Evolutionary conservation across 2,113 vertebrate species (phyloP).

Genomic region (Myotis brandtii): DNA sequence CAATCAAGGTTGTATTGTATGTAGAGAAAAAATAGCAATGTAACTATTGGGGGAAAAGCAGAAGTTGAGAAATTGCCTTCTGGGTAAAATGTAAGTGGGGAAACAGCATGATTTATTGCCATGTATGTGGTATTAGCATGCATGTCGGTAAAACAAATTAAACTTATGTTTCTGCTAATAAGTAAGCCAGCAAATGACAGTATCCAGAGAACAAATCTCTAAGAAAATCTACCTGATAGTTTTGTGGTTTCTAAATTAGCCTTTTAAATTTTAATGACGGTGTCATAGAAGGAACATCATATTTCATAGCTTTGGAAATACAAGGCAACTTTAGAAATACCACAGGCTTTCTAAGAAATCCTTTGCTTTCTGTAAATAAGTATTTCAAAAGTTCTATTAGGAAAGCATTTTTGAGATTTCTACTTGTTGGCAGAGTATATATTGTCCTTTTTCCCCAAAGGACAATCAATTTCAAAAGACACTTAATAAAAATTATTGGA

Average conservation of each 20-base stretch:
- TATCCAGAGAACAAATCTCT: constrained; percentile 49
- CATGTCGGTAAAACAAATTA: constrained; percentile 65
- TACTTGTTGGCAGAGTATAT: neutral
- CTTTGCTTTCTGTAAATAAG: constrained; percentile 54
- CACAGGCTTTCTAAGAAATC: constrained; percentile 68
- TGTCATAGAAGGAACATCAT: constrained; percentile 60
- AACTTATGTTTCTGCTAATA: constrained; percentile 65
- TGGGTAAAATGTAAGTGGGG: constrained; percentile 53
- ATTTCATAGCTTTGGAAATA: constrained; percentile 69
- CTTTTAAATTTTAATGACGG: constrained; percentile 62
- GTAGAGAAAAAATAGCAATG: neutral
- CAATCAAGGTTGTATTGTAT: neutral
- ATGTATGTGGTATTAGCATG: constrained; percentile 49
- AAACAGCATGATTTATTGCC: constrained; percentile 63
- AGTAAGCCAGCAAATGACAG: constrained; percentile 61
- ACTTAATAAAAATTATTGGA: constrained; percentile 44
- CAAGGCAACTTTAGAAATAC: constrained; percentile 58
- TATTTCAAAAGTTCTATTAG: constrained; percentile 69
- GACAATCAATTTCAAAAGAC: neutral
- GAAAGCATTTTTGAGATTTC: constrained; percentile 62
- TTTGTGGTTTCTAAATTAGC: constrained; percentile 64
- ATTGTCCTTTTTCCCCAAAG: neutral
- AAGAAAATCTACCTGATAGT: constrained; percentile 63
- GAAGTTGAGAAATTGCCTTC: constrained; percentile 68
- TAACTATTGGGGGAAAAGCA: constrained; percentile 46